Base-by-base conservation (phyloP, 2,113 vertebrate species). In the Lipophrys pholis region DNA sequence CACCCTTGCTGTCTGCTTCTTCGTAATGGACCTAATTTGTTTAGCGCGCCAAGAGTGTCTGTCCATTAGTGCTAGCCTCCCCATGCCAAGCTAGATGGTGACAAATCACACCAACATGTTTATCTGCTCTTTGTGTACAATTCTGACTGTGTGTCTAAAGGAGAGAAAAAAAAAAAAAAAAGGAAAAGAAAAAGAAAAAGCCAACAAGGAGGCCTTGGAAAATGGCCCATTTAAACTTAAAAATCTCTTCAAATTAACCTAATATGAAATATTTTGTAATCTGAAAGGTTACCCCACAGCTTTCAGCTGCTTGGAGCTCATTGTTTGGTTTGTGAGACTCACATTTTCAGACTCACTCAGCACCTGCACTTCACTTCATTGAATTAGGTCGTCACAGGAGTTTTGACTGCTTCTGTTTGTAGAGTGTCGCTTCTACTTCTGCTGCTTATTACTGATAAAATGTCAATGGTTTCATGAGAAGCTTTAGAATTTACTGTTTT, bases 11-110 rank as follows among this genome's bases (percentile, higher is more conserved):
- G 78, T 76, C 81, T 88, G 81, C 75, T 88, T 91, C 78, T 77
- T 76, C 46, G 86, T 94, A 93, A 93, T 93, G 90, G 87, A 87
- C 83, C 89, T 94, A 92, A 94, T 94, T 94, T 93, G 93, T 93
- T 94, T 94, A 94, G 93, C 85, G 83, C 87, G 83, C 88, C 76
- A 83, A 89, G 88, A 92, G 88, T 90, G 89, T 91, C 85, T 82
- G 85, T 92, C 92, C 93, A 93, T 94, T 94, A 93, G 92, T 48
- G 71, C 63, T 62, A 82, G 82, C 77, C 84, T 77, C 83, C 81
- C 83, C 15, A 45, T 82, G 76, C 80, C 86, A 73, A 73, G 82
- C 80, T 83, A 89, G 90, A 93, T 76, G 63, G 92, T 92, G 93
- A 94, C 92, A 94, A 91, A 94, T 93, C 84, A 83, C 74, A 57